Evolutionary conservation across 2,888 invertebrate genomes (phyloP), one percentile per base, ranked within the genome.

Genomic region (Cerastis leucographa): DNA sequence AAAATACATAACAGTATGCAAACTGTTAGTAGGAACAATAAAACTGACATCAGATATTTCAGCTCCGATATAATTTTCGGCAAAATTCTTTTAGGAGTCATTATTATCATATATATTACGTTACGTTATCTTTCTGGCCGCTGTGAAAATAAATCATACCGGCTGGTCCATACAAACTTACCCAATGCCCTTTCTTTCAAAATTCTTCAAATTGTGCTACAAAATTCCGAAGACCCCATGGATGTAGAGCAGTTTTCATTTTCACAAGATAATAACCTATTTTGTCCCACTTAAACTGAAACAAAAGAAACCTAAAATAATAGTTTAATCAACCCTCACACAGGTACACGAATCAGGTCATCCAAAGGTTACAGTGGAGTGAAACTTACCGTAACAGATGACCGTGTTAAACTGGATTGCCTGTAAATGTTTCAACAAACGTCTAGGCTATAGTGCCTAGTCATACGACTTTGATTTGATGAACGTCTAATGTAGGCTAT

Each of bases 331-430:
- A 84, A 79, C 71, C 82, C 80, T 61, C 54, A 54, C 49, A 71
- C 44, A 70, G 44, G 67, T 68, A 64, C 56, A 64, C 67, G 51
- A 82, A 74, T 65, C 49, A 74, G 85, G 82, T 51, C 85, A 65
- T 14, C 19, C 17, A 74, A 74, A 84, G 80, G 80, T 68, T 78
- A 78, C 64, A 70, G 42, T 73, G 49, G 17, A 84, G 42, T 59
- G 49, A 78, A 71, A 25, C 19, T 79, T 68, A 74, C 84, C 66
- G 70, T 73, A 46, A 73, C 67, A 46, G 29, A 6, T 84, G 80
- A 82, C 81, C 81, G 71, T 80, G 85, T 82, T 82, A 74, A 49
- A 69, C 73, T 74, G 59, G 35, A 51, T 83, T 51, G 40, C 64
- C 54, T 62, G 64, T 83, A 46, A 71, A 83, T 67, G 40, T 70